phyloP scores from a whole-genome alignment of 2,888 invertebrate species.

The Ernsta delagoae region DNA sequence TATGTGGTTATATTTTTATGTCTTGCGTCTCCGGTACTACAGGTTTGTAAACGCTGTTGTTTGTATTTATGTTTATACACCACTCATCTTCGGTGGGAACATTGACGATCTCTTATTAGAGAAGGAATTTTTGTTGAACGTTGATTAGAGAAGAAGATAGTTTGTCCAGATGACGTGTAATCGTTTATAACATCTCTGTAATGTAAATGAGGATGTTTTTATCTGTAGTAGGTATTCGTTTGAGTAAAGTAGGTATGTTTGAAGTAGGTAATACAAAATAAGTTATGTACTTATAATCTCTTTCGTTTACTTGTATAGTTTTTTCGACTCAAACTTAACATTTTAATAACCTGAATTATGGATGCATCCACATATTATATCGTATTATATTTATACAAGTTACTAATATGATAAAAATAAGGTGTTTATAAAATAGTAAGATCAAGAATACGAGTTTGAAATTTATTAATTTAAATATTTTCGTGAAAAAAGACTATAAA shows the following conservation, averaged over 20 bases:
- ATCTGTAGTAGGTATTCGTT: not conserved
- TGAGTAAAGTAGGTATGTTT: not conserved
- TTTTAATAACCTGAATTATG: too few species aligned
- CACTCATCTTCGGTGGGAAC: slow-evolving; percentile 28
- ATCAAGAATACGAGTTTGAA: too few species aligned
- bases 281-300: not conserved
- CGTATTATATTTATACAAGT: too few species aligned
- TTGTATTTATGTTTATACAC: slow-evolving; percentile 38
- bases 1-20: slow-evolving; percentile 38
- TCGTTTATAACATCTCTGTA: slow-evolving; percentile 46
- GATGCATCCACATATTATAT: too few species aligned
- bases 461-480: too few species aligned
- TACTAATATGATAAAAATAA: not conserved
- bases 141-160: slow-evolving; percentile 20
- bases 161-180: slow-evolving; percentile 24
- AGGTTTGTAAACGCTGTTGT: slow-evolving; percentile 54
- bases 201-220: slow-evolving; percentile 37
- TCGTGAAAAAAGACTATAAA: not conserved
- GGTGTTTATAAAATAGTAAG: not conserved
- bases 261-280: not conserved
- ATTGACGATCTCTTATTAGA: slow-evolving; percentile 22
- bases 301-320: not conserved
- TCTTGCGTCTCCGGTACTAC: slow-evolving; percentile 44
- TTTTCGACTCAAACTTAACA: not conserved
- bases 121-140: slow-evolving; percentile 23